phyloP scores from a whole-genome alignment of 2,113 vertebrate species.

The Procavia capensis region DNA sequence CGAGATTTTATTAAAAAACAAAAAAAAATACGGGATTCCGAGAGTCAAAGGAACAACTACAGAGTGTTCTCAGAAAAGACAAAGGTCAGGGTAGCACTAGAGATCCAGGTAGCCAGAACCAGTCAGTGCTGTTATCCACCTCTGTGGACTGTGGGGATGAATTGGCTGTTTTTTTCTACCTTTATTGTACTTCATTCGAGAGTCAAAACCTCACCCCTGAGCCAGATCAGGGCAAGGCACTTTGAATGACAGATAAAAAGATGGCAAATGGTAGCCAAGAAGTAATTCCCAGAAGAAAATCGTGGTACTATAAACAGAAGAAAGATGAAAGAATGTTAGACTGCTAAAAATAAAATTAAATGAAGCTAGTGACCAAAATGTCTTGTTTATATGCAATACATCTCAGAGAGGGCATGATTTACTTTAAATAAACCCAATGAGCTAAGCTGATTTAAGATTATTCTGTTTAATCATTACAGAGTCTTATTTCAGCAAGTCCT shows the following conservation, averaged over 20 bases:
- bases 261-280: background rate
- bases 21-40: background rate
- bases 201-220: background rate
- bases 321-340: background rate
- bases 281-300: slow-evolving; percentile 29
- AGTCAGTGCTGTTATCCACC: background rate
- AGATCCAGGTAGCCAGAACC: background rate
- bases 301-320: background rate
- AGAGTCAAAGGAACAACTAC: background rate
- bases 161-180: background rate
- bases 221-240: background rate
- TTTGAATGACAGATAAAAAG: background rate
- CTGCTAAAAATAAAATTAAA: background rate
- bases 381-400: slow-evolving; percentile 10
- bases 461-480: slow-evolving; percentile 44
- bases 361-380: background rate
- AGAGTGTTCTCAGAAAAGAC: background rate
- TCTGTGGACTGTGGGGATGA: background rate
- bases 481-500: slow-evolving; percentile 46
- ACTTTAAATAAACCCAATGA: background rate
- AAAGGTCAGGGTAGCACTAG: background rate
- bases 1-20: background rate
- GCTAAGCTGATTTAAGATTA: slow-evolving; percentile 51
- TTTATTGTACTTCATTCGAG: background rate
- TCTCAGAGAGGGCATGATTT: slow-evolving; percentile 16